Conservation (phyloP, 2,797 vertebrate genomes). For the Philypnodon macrostomus region DNA sequence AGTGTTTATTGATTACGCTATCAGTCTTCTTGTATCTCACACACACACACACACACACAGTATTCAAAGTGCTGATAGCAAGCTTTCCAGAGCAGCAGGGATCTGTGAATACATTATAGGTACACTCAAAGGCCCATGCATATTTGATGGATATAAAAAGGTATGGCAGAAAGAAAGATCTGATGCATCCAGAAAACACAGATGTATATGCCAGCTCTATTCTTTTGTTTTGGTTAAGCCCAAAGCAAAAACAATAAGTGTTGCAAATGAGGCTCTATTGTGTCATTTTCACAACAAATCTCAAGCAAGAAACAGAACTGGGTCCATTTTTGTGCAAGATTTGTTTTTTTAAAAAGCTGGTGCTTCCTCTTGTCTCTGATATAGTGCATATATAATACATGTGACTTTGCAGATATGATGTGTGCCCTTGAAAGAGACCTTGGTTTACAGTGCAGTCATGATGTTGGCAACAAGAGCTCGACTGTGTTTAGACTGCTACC, state of each 20-base stretch:
- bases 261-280: too few species aligned
- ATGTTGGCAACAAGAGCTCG: conserved; percentile 38
- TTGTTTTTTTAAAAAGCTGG: too few species aligned
- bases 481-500: conserved; percentile 41
- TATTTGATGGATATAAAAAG: conserved; percentile 69
- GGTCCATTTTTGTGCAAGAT: too few species aligned
- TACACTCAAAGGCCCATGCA: conserved; percentile 58
- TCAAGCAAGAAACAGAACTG: background rate
- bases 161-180: conserved; percentile 31
- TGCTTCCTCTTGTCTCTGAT: background rate
- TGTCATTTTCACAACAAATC: too few species aligned
- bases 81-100: conserved; percentile 48
- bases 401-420: conserved; percentile 78
- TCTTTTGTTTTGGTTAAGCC: background rate
- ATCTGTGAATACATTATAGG: conserved; percentile 61
- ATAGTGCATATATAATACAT: conserved; percentile 50
- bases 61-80: conserved; percentile 56
- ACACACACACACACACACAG: conserved; percentile 12
- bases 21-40: conserved; percentile 28
- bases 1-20: conserved; percentile 57
- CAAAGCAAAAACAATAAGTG: too few species aligned
- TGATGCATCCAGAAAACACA: too few species aligned
- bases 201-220: too few species aligned
- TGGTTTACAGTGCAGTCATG: conserved; percentile 67
- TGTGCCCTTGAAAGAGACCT: conserved; percentile 74